Conservation (phyloP, 2,797 vertebrate genomes). For the Syngnathus acus region DNA sequence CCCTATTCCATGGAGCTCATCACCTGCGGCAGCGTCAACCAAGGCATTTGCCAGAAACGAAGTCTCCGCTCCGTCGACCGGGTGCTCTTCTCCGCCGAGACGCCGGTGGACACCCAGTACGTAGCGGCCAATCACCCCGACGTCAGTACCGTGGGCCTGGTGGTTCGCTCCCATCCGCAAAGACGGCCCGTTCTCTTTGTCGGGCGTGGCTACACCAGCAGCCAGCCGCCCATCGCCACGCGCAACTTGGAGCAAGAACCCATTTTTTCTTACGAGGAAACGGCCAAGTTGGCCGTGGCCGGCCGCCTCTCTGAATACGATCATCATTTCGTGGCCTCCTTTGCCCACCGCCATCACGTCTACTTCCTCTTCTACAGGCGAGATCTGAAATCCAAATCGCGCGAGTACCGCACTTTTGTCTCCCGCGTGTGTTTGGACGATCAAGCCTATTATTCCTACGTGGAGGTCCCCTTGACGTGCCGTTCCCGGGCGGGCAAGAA, state of each 20-base stretch:
- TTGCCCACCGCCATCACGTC: conserved; percentile 76
- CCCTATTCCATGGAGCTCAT: conserved; percentile 80
- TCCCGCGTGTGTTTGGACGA: conserved; percentile 90
- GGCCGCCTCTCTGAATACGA: conserved; percentile 94
- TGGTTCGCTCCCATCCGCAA: conserved; percentile 73
- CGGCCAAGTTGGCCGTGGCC: conserved; percentile 86
- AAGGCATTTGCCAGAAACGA: conserved; percentile 92
- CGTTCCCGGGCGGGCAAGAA: conserved; percentile 66
- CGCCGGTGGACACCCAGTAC: conserved; percentile 91
- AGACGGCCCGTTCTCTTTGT: conserved; percentile 84
- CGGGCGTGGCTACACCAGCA: conserved; percentile 90
- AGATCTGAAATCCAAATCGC: conserved; percentile 83
- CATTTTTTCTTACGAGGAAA: conserved; percentile 94
- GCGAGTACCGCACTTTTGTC: conserved; percentile 87
- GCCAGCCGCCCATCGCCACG: conserved; percentile 93
- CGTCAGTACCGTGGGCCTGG: conserved; percentile 87
- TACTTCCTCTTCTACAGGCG: conserved; percentile 95
- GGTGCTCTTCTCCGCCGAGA: conserved; percentile 79
- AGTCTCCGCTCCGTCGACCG: conserved; percentile 67
- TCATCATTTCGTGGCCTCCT: conserved; percentile 91
- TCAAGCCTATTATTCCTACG: conserved; percentile 91
- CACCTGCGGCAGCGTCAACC: conserved; percentile 89
- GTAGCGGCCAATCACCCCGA: conserved; percentile 93
- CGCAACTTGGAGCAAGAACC: conserved; percentile 84
- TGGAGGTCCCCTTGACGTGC: conserved; percentile 88